phyloP scores from a whole-genome alignment of 1,140 invertebrate species.

The Vollenhovia emeryi region DNA sequence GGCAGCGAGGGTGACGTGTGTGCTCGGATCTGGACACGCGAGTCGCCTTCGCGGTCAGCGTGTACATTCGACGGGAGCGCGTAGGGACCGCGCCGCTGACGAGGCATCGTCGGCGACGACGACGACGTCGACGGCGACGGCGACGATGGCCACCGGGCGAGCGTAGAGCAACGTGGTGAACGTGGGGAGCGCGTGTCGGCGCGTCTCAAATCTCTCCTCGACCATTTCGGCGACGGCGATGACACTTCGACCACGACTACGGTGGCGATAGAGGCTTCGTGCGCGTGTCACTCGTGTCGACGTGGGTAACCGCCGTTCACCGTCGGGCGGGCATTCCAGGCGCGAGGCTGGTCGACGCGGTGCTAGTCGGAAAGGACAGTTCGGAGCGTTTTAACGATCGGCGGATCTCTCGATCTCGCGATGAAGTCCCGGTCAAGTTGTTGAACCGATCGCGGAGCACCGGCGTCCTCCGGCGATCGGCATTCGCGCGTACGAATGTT shows the following conservation, averaged over 20 bases:
- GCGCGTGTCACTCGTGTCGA: slow-evolving; percentile 21
- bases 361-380: background rate
- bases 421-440: background rate
- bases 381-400: background rate
- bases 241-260: slow-evolving; percentile 10
- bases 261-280: background rate
- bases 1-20: slow-evolving; percentile 58
- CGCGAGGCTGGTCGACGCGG: background rate
- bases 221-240: background rate
- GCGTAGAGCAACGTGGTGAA: slow-evolving; percentile 30
- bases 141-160: background rate
- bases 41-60: slow-evolving; percentile 12
- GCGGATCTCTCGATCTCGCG: background rate
- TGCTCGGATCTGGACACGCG: slow-evolving; percentile 46
- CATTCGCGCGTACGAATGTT: background rate
- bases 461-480: background rate
- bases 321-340: background rate
- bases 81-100: slow-evolving; percentile 37
- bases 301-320: slow-evolving; percentile 1
- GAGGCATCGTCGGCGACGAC: slow-evolving; percentile 21
- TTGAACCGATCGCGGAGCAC: background rate
- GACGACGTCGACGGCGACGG: background rate
- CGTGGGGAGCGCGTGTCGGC: background rate
- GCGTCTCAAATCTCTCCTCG: background rate
- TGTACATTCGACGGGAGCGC: slow-evolving; percentile 37